Base-by-base conservation (phyloP, 1,140 invertebrate genomes). In the Tetramorium alpestre region DNA sequence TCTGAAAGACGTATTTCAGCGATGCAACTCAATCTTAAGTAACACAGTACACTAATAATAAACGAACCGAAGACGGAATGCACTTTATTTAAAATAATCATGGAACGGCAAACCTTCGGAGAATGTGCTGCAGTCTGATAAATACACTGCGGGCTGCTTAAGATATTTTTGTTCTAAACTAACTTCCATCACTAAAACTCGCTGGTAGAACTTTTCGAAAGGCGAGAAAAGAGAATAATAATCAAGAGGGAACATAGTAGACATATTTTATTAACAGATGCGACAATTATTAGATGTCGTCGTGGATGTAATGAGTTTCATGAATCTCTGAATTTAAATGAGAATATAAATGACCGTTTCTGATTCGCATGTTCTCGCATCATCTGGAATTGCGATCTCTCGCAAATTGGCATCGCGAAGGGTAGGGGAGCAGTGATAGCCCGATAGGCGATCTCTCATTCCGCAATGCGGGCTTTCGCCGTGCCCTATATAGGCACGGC, bases 371-470 rank as follows among this genome's bases (percentile, higher is more conserved):
- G 62, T 22, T 51, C 58, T 25, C 62, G 44, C 69, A 82, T 89
- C 88, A 77, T 80, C 72, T 82, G 18, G 56, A 65, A 72, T 81
- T 70, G 76, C 77, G 88, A 90, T 89, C 88, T 87, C 88, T 82
- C 76, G 62, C 76, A 89, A 89, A 89, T 87, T 90, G 88, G 70
- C 84, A 85, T 78, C 49, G 80, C 65, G 73, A 62, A 73, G 65
- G 33, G 49, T 28, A 72, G 72, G 18, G 70, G 76, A 85, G 38
- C 65, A 44, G 62, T 75, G 85, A 87, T 89, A 90, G 88, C 65
- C 89, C 89, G 89, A 90, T 90, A 89, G 89, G 47, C 89, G 89
- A 90, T 90, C 89, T 90, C 85, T 90, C 88, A 90, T 90, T 90
- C 89, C 89, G 89, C 89, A 90, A 90, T 90, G 89, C 89, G 88